These are phyloP conservation scores for Craniophora ligustri DNA, from an alignment of 2,888 invertebrate genomes.

Conservation along the genomic window DNA sequence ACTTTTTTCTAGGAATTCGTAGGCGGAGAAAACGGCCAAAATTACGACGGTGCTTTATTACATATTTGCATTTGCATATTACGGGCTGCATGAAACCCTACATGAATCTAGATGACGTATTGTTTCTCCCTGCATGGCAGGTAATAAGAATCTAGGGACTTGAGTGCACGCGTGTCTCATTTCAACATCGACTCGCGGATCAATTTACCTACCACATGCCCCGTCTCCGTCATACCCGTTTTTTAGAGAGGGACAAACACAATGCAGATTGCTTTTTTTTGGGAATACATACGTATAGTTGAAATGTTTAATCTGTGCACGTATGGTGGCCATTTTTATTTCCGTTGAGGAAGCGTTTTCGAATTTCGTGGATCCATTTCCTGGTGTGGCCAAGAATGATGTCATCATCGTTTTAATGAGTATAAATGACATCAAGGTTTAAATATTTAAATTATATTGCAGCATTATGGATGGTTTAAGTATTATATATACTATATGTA, in stretches of 20 bases:
- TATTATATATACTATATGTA: too few relatives aligned
- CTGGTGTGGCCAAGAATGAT: conserved; percentile 31
- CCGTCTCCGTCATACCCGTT: conserved; percentile 40
- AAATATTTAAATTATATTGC: conserved; percentile 13
- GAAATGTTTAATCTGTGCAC: conserved; percentile 52
- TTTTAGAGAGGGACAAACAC: conserved; percentile 39
- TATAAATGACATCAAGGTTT: conserved; percentile 10
- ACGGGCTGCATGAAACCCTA: conserved; percentile 59
- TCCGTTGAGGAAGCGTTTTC: conserved; percentile 53
- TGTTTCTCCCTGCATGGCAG: conserved; percentile 66
- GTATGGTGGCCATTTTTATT: conserved; percentile 55
- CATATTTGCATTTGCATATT: too few relatives aligned
- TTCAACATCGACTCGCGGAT: conserved; percentile 63
- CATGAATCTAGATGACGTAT: conserved; percentile 64
- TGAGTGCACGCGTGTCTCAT: conserved; percentile 56
- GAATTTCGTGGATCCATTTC: conserved; percentile 45
- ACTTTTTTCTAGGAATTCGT: too few relatives aligned
- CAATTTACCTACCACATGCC: conserved; percentile 58
- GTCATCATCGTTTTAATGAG: conserved; percentile 38
- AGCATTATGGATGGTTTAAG: too few relatives aligned
- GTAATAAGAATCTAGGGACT: conserved; percentile 62
- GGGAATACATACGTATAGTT: conserved; percentile 33
- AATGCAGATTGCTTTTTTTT: conserved; percentile 44
- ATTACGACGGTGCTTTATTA: too few relatives aligned
- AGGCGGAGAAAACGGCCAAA: too few relatives aligned